A percentile compares a stretch with the other conserved stretches of the same genome.
phyloP scores from a whole-genome alignment of 2,888 invertebrate species.

The Syrphus vitripennis region DNA sequence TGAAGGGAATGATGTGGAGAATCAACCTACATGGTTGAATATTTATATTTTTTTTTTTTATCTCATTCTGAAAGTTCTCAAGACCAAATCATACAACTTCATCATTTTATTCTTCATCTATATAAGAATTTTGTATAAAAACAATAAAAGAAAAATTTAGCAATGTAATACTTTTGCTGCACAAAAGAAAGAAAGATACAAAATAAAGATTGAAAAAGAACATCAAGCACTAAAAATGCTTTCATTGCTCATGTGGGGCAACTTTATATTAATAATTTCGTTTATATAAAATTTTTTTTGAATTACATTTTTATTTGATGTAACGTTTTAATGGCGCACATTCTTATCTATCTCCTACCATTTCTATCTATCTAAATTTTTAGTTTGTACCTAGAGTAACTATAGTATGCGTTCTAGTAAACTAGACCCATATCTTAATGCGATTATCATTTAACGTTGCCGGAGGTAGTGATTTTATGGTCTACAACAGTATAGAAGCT shows the following conservation, averaged over 20 bases:
- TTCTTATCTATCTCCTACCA: neutral
- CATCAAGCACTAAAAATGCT: neutral
- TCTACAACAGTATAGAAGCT: conserved; percentile 10
- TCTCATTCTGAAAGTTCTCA: neutral
- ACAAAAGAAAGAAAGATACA: conserved; percentile 19
- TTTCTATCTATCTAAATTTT: neutral
- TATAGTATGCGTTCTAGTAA: conserved; percentile 59
- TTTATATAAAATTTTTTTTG: conserved; percentile 7
- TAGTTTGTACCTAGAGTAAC: neutral
- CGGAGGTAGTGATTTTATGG: conserved; percentile 61
- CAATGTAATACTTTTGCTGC: neutral
- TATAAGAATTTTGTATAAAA: conserved; percentile 12
- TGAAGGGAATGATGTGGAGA: conserved; percentile 48
- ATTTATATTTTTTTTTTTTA: conserved; percentile 35
- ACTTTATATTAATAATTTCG: neutral
- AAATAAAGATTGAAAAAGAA: neutral
- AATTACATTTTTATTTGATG: conserved; percentile 4
- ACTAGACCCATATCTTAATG: conserved; percentile 67
- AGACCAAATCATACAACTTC: neutral
- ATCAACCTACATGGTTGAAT: conserved; percentile 58
- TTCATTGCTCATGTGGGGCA: conserved; percentile 52
- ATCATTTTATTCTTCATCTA: neutral
- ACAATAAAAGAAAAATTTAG: conserved; percentile 14
- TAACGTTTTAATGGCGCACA: conserved; percentile 40
- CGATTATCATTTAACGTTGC: conserved; percentile 63